These are phyloP conservation scores for Sphaerophoria rueppellii DNA, from an alignment of 2,888 invertebrate species.

Conservation along the genomic window DNA sequence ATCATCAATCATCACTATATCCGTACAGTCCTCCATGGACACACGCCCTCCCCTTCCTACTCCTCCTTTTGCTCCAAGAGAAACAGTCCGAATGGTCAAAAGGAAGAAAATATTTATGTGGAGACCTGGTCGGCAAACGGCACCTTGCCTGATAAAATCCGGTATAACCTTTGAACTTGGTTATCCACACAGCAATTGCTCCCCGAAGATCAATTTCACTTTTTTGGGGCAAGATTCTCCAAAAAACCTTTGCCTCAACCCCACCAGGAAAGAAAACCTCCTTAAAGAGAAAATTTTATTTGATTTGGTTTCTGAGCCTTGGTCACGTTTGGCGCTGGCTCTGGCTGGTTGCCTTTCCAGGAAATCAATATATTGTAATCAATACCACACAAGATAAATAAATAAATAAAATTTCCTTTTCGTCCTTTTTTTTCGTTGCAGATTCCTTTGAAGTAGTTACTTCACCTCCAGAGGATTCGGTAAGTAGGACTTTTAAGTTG, in stretches of 20 bases:
- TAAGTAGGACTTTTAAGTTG: slow-evolving; percentile 56
- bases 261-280: slow-evolving; percentile 8
- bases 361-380: slow-evolving; percentile 56
- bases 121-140: not conserved
- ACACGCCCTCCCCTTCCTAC: not conserved
- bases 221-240: not conserved
- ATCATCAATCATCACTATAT: slow-evolving; percentile 59
- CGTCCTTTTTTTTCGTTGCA: slow-evolving; percentile 45
- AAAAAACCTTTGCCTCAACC: not conserved
- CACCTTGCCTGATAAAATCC: slow-evolving; percentile 18
- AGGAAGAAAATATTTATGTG: slow-evolving; percentile 6
- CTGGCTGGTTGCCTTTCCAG: not conserved
- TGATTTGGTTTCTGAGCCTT: not conserved
- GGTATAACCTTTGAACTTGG: slow-evolving; percentile 43
- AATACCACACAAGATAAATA: slow-evolving; percentile 18
- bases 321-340: not conserved
- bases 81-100: slow-evolving; percentile 2
- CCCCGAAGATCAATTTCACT: slow-evolving; percentile 53
- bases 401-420: slow-evolving; percentile 41
- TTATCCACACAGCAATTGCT: slow-evolving; percentile 56
- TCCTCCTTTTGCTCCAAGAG: not conserved
- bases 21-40: slow-evolving; percentile 39
- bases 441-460: slow-evolving; percentile 68
- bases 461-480: slow-evolving; percentile 61
- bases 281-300: slow-evolving; percentile 32